phyloP scores from a whole-genome alignment of 2,113 vertebrate genomes.

The Sula dactylatra region DNA sequence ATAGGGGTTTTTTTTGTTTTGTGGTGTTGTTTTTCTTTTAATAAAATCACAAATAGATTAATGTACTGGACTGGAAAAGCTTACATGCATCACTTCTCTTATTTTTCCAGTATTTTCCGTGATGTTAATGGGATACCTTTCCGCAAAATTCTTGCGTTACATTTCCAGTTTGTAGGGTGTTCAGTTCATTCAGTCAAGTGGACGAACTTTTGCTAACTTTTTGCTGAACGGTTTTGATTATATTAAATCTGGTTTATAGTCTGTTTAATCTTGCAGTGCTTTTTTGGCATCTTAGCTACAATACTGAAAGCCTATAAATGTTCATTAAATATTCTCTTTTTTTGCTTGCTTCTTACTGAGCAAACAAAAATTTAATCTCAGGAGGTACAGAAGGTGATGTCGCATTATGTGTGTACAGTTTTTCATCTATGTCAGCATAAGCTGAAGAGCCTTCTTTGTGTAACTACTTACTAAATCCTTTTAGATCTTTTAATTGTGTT shows the following conservation, averaged over 20 bases:
- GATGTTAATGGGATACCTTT: neutral
- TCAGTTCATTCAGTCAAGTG: neutral
- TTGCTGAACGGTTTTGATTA: neutral
- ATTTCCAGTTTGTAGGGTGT: neutral
- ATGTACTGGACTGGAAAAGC: neutral
- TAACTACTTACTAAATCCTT: neutral
- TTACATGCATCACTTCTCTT: neutral
- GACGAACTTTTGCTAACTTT: neutral
- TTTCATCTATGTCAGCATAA: neutral
- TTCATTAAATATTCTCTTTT: neutral
- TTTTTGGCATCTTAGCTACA: neutral
- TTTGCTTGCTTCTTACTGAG: neutral
- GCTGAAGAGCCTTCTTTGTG: neutral
- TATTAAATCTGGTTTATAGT: neutral
- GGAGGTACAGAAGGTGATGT: neutral
- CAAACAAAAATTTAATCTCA: neutral
- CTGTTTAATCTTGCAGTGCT: neutral
- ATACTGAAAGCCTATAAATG: neutral
- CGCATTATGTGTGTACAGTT: neutral
- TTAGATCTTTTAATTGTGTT: neutral
- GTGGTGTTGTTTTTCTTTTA: neutral
- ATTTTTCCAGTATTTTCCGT: neutral
- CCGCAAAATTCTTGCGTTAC: neutral
- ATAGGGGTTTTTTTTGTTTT: too few relatives aligned
- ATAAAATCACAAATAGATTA: neutral